Percentiles rank a stretch among this genome's conserved stretches.
These are phyloP conservation scores for Camponotus floridanus DNA, from an alignment of 1,140 invertebrate genomes.

Conservation along the genomic window DNA sequence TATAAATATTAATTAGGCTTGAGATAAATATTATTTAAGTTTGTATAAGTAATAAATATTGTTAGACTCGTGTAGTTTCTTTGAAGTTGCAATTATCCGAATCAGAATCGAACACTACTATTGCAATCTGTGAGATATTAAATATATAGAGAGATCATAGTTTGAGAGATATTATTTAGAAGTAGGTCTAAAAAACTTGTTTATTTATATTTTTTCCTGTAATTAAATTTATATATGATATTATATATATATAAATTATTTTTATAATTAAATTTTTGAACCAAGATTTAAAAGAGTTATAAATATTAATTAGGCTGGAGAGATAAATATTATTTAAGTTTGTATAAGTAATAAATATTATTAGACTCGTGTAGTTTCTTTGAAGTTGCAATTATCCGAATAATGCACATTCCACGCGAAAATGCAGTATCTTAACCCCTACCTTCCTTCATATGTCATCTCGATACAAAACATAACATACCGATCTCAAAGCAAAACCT, in stretches of 20 bases:
- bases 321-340: too few relatives aligned
- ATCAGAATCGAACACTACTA: slow-evolving; percentile 52
- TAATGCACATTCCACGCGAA: slow-evolving; percentile 16
- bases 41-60: too few relatives aligned
- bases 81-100: slow-evolving; percentile 13
- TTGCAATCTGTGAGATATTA: not conserved
- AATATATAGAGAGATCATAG: not conserved
- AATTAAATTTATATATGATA: too few relatives aligned
- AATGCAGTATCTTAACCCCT: slow-evolving; percentile 35
- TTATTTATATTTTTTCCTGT: too few relatives aligned
- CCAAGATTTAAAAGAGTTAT: not conserved
- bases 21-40: too few relatives aligned
- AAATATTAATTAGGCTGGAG: too few relatives aligned
- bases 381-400: slow-evolving; percentile 11
- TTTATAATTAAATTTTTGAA: not conserved
- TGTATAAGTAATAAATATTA: too few relatives aligned
- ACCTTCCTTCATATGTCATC: not conserved
- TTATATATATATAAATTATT: too few relatives aligned
- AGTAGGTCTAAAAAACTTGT: not conserved
- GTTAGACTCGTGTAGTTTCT: not conserved
- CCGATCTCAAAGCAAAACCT: slow-evolving; percentile 53
- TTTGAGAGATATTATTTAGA: not conserved
- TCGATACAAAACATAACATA: slow-evolving; percentile 2
- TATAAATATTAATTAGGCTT: too few relatives aligned
- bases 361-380: not conserved